A percentile compares a stretch with the other conserved stretches of the same genome.
Conservation (phyloP, 1,140 invertebrate species). For the Amyelois transitella region DNA sequence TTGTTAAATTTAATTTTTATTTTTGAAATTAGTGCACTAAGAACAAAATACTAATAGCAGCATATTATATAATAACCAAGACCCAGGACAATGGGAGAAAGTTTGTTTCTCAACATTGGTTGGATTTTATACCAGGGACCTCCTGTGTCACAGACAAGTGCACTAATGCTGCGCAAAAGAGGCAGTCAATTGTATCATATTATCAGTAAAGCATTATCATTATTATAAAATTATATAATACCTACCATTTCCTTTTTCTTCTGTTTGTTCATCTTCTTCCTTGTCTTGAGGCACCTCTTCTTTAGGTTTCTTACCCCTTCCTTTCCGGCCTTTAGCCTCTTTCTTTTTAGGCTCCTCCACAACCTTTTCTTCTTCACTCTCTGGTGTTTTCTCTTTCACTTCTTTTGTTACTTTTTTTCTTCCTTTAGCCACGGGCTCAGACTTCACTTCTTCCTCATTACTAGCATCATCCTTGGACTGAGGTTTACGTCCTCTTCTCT, state of each 20-base stretch:
- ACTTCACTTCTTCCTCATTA: slow-evolving; percentile 31
- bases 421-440: slow-evolving; percentile 36
- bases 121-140: no score
- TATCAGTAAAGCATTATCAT: no score
- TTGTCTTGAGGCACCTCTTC: slow-evolving; percentile 15
- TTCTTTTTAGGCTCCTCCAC: slow-evolving; percentile 37
- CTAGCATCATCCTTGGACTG: slow-evolving; percentile 38
- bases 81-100: no score
- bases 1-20: no score
- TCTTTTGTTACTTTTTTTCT: slow-evolving; percentile 43
- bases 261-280: slow-evolving; percentile 18
- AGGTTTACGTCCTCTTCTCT: slow-evolving; percentile 42
- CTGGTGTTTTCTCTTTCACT: slow-evolving; percentile 33
- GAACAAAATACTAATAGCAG: no score
- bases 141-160: no score
- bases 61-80: no score
- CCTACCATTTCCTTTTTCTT: slow-evolving; percentile 43
- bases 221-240: slow-evolving; percentile 4
- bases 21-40: no score
- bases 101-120: no score
- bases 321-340: slow-evolving; percentile 40
- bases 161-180: no score
- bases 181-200: no score
- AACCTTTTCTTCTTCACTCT: slow-evolving; percentile 21
- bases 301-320: slow-evolving; percentile 47